These are phyloP conservation scores for Pangasianodon hypophthalmus DNA, from an alignment of 2,113 vertebrate genomes.

Conservation along the genomic window DNA sequence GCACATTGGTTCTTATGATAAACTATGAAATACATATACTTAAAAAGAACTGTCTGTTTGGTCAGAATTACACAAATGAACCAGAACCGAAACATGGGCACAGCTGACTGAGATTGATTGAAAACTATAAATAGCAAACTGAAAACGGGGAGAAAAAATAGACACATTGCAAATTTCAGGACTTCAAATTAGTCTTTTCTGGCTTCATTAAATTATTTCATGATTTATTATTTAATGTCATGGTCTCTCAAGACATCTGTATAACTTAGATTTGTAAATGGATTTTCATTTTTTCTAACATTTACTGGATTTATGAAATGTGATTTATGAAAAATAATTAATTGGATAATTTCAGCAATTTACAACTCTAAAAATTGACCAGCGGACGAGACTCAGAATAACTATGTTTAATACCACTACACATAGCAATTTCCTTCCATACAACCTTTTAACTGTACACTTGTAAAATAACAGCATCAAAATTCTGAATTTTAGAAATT, in stretches of 20 bases:
- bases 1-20: background rate
- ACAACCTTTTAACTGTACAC: background rate
- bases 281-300: background rate
- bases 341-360: background rate
- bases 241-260: background rate
- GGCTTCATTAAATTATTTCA: background rate
- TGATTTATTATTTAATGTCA: background rate
- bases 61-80: background rate
- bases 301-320: background rate
- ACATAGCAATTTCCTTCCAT: background rate
- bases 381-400: background rate
- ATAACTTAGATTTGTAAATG: background rate
- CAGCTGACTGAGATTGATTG: background rate
- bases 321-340: background rate
- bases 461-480: background rate
- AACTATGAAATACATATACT: background rate
- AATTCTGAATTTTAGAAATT: background rate
- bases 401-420: background rate
- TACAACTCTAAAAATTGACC: background rate
- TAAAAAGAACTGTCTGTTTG: background rate
- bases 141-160: background rate
- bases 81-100: background rate
- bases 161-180: background rate
- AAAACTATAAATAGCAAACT: background rate
- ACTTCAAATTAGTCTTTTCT: background rate